A percentile compares a stretch with the other conserved stretches of the same genome.
phyloP scores from a whole-genome alignment of 2,888 invertebrate species.

The Drymonia ruficornis region DNA sequence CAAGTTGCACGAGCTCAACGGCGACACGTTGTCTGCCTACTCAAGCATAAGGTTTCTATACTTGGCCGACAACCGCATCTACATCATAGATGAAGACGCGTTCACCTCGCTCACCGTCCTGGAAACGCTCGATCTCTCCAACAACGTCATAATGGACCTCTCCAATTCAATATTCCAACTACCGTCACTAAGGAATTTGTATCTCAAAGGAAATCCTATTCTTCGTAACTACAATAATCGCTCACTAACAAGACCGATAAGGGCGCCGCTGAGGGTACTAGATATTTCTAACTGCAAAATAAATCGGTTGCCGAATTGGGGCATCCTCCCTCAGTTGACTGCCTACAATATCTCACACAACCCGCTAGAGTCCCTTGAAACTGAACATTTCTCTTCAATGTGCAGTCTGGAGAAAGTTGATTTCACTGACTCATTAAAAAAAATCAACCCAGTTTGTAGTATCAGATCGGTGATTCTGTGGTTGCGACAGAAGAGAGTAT shows the following conservation, averaged over 20 bases:
- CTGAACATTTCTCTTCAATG: constrained; percentile 84
- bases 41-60: constrained; percentile 82
- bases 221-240: constrained; percentile 65
- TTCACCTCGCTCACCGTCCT: constrained; percentile 77
- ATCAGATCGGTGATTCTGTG: constrained; percentile 62
- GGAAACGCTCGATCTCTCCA: constrained; percentile 83
- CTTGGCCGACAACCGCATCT: constrained; percentile 84
- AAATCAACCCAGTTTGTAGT: constrained; percentile 55
- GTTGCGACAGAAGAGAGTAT: constrained; percentile 65
- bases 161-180: constrained; percentile 82
- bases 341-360: constrained; percentile 87
- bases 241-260: constrained; percentile 80
- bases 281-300: constrained; percentile 86
- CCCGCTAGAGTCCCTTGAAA: constrained; percentile 69
- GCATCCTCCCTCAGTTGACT: constrained; percentile 82
- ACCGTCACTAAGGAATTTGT: constrained; percentile 86
- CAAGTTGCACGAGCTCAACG: constrained; percentile 77
- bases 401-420: constrained; percentile 86
- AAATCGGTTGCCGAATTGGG: constrained; percentile 84
- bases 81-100: constrained; percentile 80
- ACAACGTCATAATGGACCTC: constrained; percentile 79
- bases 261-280: constrained; percentile 83
- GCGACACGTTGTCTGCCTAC: constrained; percentile 78
- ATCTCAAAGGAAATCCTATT: constrained; percentile 82
- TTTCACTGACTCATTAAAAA: constrained; percentile 63